Evolutionary conservation across 2,113 vertebrate genomes (phyloP), one percentile per base, ranked within the genome.

Genomic region (Taurulus bubalis): DNA sequence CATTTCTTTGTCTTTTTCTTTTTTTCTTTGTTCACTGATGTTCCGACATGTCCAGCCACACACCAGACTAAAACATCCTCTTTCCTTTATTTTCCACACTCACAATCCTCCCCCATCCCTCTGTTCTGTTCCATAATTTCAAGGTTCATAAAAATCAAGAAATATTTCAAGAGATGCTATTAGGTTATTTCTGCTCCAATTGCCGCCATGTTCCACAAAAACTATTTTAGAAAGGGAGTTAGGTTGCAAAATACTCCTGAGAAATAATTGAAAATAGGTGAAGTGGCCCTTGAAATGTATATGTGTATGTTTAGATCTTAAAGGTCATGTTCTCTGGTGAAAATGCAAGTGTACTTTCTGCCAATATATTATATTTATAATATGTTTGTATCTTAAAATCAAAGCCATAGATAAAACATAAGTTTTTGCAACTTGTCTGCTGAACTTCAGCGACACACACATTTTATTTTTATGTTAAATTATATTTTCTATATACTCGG

Each of bases 161-260:
- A 38, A 49, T 85, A 79, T 89, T 89, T 84, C 65, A 77, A 69
- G 66, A 86, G 79, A 59, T 72, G 85, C 88, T 89, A 83, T 89
- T 87, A 87, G 65, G 82, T 86, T 93, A 87, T 89, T 87, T 90
- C 81, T 90, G 88, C 87, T 86, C 86, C 80, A 81, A 69, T 92
- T 87, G 40, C 80, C 28, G 38, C 66, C 20, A 53, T 76, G 79
- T 87, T 88, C 66, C 79, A 64, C 74, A 65, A 82, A 87, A 78
- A 86, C n/a, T n/a, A n/a, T n/a, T n/a, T n/a, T n/a, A 62, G 5
- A 45, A 69, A 34, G 49, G 3, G 1, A 28, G 26, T 20, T 59
- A 30, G 26, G 53, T 71, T 8, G 9, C 9, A 28, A 30, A 47
- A 42, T 11, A 36, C 22, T 47, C 15, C 34, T 15, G 0, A 12